Evolutionary conservation across 1,140 invertebrate genomes (phyloP), one percentile per base, ranked within the genome.

Genomic region (Drosophila kohkoa): DNA sequence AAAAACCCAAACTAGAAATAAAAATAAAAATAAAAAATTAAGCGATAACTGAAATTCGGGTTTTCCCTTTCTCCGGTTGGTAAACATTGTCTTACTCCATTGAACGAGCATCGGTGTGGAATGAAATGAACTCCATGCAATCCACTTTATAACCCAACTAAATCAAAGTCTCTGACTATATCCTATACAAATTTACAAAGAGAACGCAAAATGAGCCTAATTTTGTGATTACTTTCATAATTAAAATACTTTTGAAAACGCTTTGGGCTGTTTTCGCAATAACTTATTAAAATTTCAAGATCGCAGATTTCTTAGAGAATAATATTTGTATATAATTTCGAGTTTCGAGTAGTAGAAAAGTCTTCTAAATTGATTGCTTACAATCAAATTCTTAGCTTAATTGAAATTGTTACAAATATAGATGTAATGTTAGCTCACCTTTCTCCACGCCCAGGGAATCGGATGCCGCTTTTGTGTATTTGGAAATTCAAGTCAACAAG

Each of bases 31-130:
- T 48, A 59, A 25, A 25, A 48, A 64, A 52, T 65, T 43, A 51
- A 30, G 43, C 7, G 38, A 69, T 52, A 54, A 69, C 45, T 38
- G 62, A 59, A 58, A 59, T 66, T 72, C 45, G 54, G 20, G 28
- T 66, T 58, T 58, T 15, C 58, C 16, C 7, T 64, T 32, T 30
- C 46, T 13, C 35, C 16, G 25, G 35, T 65, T 58, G 69, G 51
- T 20, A 72, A 65, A 65, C 62, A 65, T 65, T 72, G 60, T 66
- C 62, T 49, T 51, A 66, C 28, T 41, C 63, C 45, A 65, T 65
- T 65, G 63, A 55, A 55, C 10, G 63, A 30, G 13, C 60, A 65
- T 20, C 30, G 55, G 32, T 43, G 30, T 67, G 65, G 65, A 68
- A 68, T 67, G 41, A 15, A 68, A 51, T 68, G 52, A 13, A 38